Evolutionary conservation across 2,113 vertebrate genomes (phyloP), one percentile per base, ranked within the genome.

Genomic region (Potamarius usumacintae): DNA sequence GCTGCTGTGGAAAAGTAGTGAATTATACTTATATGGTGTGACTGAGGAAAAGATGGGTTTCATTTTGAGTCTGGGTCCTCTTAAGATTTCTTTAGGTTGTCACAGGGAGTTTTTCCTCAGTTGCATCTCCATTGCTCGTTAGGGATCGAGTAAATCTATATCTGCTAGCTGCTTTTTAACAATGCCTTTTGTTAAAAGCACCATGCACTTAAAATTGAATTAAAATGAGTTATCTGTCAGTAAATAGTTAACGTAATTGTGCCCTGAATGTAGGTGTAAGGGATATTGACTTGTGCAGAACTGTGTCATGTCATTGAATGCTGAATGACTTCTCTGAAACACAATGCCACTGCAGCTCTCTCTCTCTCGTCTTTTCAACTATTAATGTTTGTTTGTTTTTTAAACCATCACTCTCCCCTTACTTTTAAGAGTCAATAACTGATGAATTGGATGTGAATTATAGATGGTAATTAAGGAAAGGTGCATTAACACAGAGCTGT

Each of bases 381-480:
- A 86, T 74, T 78, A 88, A 86, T 84, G 48, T 55, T 50, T n/a
- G n/a, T n/a, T 87, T 62, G 48, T 52, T 25, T 53, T 81, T 62
- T 42, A 42, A 62, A 82, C 88, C 62, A 57, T 15, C 50, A 14
- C 52, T 34, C 63, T 62, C 60, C 14, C 52, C 58, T 77, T 58
- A n/a, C 30, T 67, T 87, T 88, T 87, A 88, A 90, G 86, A 53
- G 50, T 89, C 89, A 84, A 90, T 90, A 88, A 58, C 20, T 25
- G 74, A 87, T 91, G 85, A 78, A 71, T 89, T 74, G 55, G 71
- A 81, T 60, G 57, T 65, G 83, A 88, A 87, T 89, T 84, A 85
- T 87, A 30, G 77, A 67, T 85, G 84, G 77, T 85, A 90, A 92
- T 92, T 89, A 82, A 87, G 77, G 65, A 84, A 87, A 89, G 60